Conservation (phyloP, 1,140 invertebrate species). For the Bombus balteatus region DNA sequence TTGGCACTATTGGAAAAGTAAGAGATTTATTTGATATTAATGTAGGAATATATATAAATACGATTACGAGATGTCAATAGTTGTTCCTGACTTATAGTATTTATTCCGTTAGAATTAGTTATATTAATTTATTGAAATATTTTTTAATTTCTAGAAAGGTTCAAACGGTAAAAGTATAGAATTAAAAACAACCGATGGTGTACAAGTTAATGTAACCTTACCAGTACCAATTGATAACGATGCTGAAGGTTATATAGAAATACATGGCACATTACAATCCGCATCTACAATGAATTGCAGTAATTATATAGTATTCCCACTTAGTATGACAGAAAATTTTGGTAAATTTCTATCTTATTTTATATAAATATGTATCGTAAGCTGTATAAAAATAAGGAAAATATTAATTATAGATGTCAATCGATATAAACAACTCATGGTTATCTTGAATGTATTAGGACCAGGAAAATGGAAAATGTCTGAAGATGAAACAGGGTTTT, state of each 20-base stretch:
- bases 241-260: slow-evolving; percentile 73
- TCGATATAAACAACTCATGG: slow-evolving; percentile 70
- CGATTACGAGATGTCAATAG: not conserved
- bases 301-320: slow-evolving; percentile 66
- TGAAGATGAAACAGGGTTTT: not conserved
- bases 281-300: slow-evolving; percentile 72
- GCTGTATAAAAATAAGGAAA: not conserved
- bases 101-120: not conserved
- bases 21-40: slow-evolving; percentile 23
- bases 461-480: slow-evolving; percentile 62
- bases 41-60: not conserved
- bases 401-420: slow-evolving; percentile 64
- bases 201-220: slow-evolving; percentile 72
- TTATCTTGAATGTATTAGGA: slow-evolving; percentile 64
- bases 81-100: not conserved
- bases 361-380: not conserved
- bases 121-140: not conserved
- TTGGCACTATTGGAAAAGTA: slow-evolving; percentile 71
- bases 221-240: slow-evolving; percentile 66
- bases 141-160: slow-evolving; percentile 64
- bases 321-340: slow-evolving; percentile 68
- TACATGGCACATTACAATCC: slow-evolving; percentile 73
- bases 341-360: slow-evolving; percentile 61
- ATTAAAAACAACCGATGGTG: slow-evolving; percentile 73
- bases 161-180: slow-evolving; percentile 72